Evolutionary conservation across 2,888 invertebrate genomes (phyloP).

Genomic region (Bombyx huttoni): DNA sequence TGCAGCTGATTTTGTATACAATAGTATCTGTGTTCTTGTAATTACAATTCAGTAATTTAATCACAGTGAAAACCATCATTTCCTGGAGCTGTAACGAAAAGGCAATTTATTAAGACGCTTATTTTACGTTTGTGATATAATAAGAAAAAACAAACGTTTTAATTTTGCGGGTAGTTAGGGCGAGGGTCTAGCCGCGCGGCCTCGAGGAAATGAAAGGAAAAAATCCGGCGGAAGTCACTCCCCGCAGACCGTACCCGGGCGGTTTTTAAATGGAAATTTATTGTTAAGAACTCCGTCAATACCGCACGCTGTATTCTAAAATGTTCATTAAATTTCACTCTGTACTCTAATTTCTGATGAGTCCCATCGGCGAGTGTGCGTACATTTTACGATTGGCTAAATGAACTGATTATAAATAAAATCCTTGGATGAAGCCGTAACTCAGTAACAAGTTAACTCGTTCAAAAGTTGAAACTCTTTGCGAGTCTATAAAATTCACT

Average conservation of each 20-base stretch:
- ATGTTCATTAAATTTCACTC: conserved; percentile 39
- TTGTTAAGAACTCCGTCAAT: conserved; percentile 71
- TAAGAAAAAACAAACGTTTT: conserved; percentile 50
- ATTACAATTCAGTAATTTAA: conserved; percentile 1
- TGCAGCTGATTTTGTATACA: too few species aligned
- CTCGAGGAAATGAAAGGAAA: conserved; percentile 69
- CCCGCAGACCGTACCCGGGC: conserved; percentile 20
- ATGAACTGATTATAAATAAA: too few species aligned
- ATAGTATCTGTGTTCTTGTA: too few species aligned
- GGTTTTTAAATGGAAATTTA: conserved; percentile 73
- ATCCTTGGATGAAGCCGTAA: too few species aligned
- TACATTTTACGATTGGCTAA: too few species aligned
- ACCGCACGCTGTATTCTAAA: conserved; percentile 41
- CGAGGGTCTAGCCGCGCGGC: conserved; percentile 56
- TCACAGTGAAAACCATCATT: conserved; percentile 7
- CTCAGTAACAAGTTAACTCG: conserved; percentile 30
- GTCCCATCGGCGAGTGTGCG: too few species aligned
- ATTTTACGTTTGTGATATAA: conserved; percentile 21
- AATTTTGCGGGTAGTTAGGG: conserved; percentile 44
- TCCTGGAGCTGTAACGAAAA: conserved; percentile 2
- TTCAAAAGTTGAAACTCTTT: conserved; percentile 51
- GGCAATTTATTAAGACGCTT: conserved; percentile 13
- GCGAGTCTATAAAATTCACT: conserved; percentile 67
- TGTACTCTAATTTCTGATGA: neutral
- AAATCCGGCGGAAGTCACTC: conserved; percentile 60